phyloP scores from a whole-genome alignment of 2,797 vertebrate species.

The Pelochelys cantorii region DNA sequence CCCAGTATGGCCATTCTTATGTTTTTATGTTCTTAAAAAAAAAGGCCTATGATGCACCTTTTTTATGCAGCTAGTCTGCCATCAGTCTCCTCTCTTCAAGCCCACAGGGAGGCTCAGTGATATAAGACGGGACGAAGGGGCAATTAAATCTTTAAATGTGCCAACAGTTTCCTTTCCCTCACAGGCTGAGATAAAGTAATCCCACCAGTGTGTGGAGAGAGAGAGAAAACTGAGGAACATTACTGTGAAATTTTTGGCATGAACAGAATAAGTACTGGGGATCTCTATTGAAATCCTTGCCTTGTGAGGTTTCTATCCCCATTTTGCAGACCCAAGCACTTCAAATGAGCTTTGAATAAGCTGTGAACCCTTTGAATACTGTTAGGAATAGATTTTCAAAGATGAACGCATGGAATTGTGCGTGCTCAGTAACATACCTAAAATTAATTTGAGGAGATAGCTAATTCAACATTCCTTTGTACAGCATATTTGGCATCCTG shows the following conservation, averaged over 20 bases:
- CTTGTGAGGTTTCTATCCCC: background rate
- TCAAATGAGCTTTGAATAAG: slow-evolving; percentile 13
- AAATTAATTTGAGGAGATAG: background rate
- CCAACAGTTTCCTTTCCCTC: background rate
- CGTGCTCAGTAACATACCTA: background rate
- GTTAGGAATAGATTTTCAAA: background rate
- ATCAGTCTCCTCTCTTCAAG: background rate
- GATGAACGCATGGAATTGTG: background rate
- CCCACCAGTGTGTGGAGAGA: background rate
- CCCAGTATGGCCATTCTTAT: too few relatives aligned
- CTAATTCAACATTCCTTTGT: background rate
- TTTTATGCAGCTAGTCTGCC: background rate
- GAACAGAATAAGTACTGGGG: background rate
- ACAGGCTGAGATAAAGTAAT: background rate
- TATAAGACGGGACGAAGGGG: background rate
- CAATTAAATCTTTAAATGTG: background rate
- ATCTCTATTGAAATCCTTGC: background rate
- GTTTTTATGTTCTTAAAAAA: background rate
- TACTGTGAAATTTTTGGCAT: background rate
- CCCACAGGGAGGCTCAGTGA: background rate
- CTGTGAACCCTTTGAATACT: background rate
- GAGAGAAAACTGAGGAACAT: background rate
- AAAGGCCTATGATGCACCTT: background rate
- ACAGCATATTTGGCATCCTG: background rate
- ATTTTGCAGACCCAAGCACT: background rate